Evolutionary conservation across 30 jellyfish, hydroid and myxozoan species (phyloP), one percentile per base, ranked within the genome.

Genomic region (Chrysaora quinquecirrha): DNA sequence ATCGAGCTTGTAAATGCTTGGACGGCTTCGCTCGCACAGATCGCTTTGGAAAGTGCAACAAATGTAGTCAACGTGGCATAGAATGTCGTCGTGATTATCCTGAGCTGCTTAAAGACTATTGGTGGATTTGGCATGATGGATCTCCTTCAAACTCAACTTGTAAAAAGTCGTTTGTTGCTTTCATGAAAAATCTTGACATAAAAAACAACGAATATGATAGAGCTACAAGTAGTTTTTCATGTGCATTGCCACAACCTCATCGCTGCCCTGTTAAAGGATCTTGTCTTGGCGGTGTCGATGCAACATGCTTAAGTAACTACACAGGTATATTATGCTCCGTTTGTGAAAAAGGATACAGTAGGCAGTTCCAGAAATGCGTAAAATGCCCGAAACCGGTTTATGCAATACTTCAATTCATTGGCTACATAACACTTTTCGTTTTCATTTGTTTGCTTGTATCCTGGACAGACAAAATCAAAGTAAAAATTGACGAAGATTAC

Each of bases 241-340:
- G 87, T 46, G 0, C 21, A 18, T 3, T 72, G 47, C 95, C 95
- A 1, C 1, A 23, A n/a, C 88, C 95, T 1, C 77, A 72, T 11
- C 30, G 12, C 31, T 84, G 95, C 49, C 95, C 83, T n/a, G 23
- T 72, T 2, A 72, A 25, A 7, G 84, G 84, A 25, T 62, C 95
- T 1, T 84, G 95, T 35, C 78, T 72, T 20, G 95, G 95, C 4
- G 88, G 84, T 21, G 34, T 72, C 23, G 49, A 72, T 33, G 76
- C 88, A 1, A 48, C 56, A 0, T 84, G 95, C 70, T 28, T 43
- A 1, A 14, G 25, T 23, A 81, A 77, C 21, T 84, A 84, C 74
- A 84, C 76, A 9, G 95, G 95, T 60, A 33, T 35, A 4, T 77
- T 84, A 0, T 84, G 95, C 49, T 76, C 74, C 0, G 95, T 84